These are phyloP conservation scores for Ophion ventricosus DNA, from an alignment of 2,888 invertebrate species.

Conservation along the genomic window DNA sequence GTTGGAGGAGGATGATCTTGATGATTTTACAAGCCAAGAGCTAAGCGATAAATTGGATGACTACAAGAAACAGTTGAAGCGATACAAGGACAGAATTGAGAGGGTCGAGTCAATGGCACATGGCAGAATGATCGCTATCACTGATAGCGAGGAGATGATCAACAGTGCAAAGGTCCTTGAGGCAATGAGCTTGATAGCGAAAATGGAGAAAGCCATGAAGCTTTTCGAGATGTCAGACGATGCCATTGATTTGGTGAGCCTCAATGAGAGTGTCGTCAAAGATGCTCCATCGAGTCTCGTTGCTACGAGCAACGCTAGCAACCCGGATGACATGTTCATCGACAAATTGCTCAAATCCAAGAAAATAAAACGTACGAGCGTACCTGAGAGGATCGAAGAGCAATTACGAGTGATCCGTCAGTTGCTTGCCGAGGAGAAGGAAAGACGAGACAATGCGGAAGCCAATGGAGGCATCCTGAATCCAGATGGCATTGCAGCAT, in stretches of 20 bases:
- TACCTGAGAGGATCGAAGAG: slow-evolving; percentile 69
- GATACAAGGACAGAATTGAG: slow-evolving; percentile 66
- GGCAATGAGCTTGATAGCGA: slow-evolving; percentile 70
- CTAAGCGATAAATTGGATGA: slow-evolving; percentile 71
- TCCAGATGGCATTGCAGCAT: neutral
- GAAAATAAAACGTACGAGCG: slow-evolving; percentile 67
- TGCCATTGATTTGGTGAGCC: neutral
- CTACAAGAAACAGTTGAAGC: slow-evolving; percentile 71
- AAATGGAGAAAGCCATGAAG: slow-evolving; percentile 70
- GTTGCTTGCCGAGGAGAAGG: slow-evolving; percentile 64
- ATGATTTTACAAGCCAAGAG: slow-evolving; percentile 67
- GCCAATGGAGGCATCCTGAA: neutral
- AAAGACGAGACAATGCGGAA: slow-evolving; percentile 11
- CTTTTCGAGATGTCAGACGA: slow-evolving; percentile 47
- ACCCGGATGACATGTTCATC: slow-evolving; percentile 62
- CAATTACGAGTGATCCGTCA: slow-evolving; percentile 67
- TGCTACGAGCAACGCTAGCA: neutral
- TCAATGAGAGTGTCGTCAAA: slow-evolving; percentile 9
- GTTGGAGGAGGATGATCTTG: slow-evolving; percentile 38
- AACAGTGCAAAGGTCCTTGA: slow-evolving; percentile 70
- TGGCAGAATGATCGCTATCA: slow-evolving; percentile 3
- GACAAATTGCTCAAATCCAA: slow-evolving; percentile 70
- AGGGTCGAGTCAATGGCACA: slow-evolving; percentile 45
- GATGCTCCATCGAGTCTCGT: slow-evolving; percentile 41
- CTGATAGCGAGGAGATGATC: slow-evolving; percentile 53